Percentiles rank a stretch among this genome's conserved stretches.
These are phyloP conservation scores for Plumapathes pennacea DNA, from an alignment of 92 coral and sea anemone species.

Conservation along the genomic window DNA sequence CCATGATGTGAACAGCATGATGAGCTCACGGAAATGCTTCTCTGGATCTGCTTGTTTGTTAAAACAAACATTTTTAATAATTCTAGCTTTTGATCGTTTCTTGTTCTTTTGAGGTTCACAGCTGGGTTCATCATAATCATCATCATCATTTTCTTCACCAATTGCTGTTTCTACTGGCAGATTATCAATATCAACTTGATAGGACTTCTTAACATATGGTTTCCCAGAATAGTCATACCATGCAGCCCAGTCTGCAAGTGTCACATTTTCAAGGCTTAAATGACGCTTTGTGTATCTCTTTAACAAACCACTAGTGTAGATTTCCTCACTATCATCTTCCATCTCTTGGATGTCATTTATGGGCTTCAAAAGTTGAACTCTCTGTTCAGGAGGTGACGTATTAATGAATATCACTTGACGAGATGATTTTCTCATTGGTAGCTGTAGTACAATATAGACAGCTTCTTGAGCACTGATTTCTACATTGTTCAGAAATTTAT, in stretches of 20 bases:
- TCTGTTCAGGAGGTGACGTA: slow-evolving; percentile 45
- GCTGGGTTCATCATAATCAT: slow-evolving; percentile 5
- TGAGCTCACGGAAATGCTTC: slow-evolving; percentile 22
- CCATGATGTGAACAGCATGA: slow-evolving; percentile 19
- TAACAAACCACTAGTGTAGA: slow-evolving; percentile 24
- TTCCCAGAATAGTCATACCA: slow-evolving; percentile 34
- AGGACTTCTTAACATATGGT: slow-evolving; percentile 7
- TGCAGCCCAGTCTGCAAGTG: slow-evolving; percentile 40
- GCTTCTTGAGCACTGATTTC: slow-evolving; percentile 55
- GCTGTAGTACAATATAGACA: slow-evolving; percentile 39
- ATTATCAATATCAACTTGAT: slow-evolving; percentile 18
- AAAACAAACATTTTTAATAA: slow-evolving; percentile 20
- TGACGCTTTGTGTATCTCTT: slow-evolving; percentile 25
- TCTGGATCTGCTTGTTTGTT: slow-evolving; percentile 21
- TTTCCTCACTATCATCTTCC: slow-evolving; percentile 23
- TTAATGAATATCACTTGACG: slow-evolving; percentile 21
- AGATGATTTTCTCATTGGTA: slow-evolving; percentile 49
- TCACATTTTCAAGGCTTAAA: slow-evolving; percentile 14
- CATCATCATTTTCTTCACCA: slow-evolving; percentile 37
- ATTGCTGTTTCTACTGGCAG: slow-evolving; percentile 12
- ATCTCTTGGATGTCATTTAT: slow-evolving; percentile 28
- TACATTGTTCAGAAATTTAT: slow-evolving; percentile 38
- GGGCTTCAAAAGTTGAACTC: slow-evolving; percentile 43
- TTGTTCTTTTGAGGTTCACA: slow-evolving; percentile 8
- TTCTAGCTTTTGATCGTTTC: slow-evolving; percentile 12